Percentiles rank a stretch among this genome's conserved stretches.
Conservation (phyloP, 2,113 vertebrate genomes). For the Myotis lucifugus region DNA sequence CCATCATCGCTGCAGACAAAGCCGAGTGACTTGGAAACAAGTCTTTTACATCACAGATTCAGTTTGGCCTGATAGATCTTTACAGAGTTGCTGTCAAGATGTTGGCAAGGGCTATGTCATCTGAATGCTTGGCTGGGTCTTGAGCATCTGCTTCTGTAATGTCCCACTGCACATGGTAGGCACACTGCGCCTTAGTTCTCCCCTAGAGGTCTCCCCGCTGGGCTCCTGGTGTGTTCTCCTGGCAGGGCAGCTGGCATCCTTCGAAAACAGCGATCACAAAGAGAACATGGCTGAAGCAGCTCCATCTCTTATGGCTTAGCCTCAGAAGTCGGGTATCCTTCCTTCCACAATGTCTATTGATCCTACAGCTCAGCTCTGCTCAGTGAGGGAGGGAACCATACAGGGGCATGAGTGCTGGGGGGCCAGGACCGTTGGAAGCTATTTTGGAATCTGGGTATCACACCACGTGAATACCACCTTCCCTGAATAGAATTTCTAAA, state of each 20-base stretch:
- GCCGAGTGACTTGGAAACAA: constrained; percentile 93
- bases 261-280: neutral
- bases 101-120: neutral
- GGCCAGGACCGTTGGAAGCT: neutral
- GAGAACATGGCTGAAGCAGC: neutral
- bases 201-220: neutral
- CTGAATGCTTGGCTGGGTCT: neutral
- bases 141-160: neutral
- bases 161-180: neutral
- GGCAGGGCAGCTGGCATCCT: neutral
- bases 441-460: neutral
- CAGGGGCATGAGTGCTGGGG: neutral
- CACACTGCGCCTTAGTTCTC: neutral
- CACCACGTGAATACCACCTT: neutral
- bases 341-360: neutral
- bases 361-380: neutral
- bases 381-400: neutral
- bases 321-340: neutral
- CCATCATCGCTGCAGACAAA: constrained; percentile 96
- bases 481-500: neutral
- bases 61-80: neutral
- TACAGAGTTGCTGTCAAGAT: neutral
- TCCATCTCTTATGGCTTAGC: neutral
- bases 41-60: constrained; percentile 91
- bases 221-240: neutral